A percentile compares a stretch with the other conserved stretches of the same genome.
These are phyloP conservation scores for Astyanax mexicanus DNA, from an alignment of 2,797 vertebrate genomes.

Conservation along the genomic window DNA sequence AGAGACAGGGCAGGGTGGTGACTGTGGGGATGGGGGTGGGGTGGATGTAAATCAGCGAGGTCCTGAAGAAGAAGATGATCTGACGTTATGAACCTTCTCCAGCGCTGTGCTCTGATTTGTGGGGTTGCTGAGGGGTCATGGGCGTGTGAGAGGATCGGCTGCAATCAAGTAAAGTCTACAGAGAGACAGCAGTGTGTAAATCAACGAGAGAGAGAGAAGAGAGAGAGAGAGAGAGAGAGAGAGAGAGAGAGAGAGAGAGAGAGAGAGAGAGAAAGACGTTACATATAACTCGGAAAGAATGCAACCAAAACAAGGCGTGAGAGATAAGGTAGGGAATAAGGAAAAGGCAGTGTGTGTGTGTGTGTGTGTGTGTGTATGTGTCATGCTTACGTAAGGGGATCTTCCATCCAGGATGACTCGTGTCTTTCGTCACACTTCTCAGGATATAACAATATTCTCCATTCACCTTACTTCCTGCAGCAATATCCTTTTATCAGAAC, in stretches of 20 bases:
- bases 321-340: conserved; percentile 1
- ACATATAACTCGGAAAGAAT: conserved; percentile 7
- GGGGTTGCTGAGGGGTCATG: conserved; percentile 67
- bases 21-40: neutral
- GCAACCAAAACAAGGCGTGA: conserved; percentile 5
- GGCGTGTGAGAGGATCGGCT: conserved; percentile 60
- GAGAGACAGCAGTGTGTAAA: conserved; percentile 57
- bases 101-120: conserved; percentile 67
- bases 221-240: conserved; percentile 9
- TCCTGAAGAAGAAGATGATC: conserved; percentile 64
- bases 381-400: neutral
- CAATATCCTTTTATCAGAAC: too few relatives aligned
- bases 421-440: neutral
- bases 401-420: neutral
- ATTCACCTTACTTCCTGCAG: too few relatives aligned
- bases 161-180: conserved; percentile 67
- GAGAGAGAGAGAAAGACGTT: neutral
- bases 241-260: neutral
- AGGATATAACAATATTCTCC: too few relatives aligned
- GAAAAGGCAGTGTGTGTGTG: too few relatives aligned
- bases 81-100: conserved; percentile 64
- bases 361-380: too few relatives aligned
- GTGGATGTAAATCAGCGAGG: conserved; percentile 69
- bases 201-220: conserved; percentile 51
- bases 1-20: neutral